Base-by-base conservation (phyloP, 2,113 vertebrate genomes). In the Scartelaos histophorus region DNA sequence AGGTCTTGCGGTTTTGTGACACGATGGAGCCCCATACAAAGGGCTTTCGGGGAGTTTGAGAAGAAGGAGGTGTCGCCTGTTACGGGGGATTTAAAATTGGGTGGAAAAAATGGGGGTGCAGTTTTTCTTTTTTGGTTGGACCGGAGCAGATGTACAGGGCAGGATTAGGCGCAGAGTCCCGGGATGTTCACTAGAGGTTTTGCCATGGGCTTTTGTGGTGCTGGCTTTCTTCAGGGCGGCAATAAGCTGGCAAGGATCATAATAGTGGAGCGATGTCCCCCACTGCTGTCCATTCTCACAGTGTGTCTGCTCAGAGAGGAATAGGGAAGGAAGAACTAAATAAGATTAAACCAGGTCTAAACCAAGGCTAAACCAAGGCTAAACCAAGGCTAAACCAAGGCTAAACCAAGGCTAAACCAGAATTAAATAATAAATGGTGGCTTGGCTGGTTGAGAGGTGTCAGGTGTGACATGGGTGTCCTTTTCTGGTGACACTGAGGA, bases 161-260 rank as follows among this genome's bases (percentile, higher is more conserved):
- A 95, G 95, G 96, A 97, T 97, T 98, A 97, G 95, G 93, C 93
- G 62, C 89, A 93, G 94, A 92, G 91, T 93, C 92, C 93, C 90
- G 92, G 93, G 92, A 94, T 45, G 54, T 92, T 92, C 76, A 93
- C 71, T 73, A 71, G 6, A 89, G 21, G 21, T 57, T 93, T 91
- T 89, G 91, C 89, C 89, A 90, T 81, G 65, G 83, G 93, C 65
- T 91, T 95, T 95, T 96, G 92, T 96, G 89, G 73, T 88, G 91
- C 88, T 90, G 87, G 91, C 89, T 92, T 94, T 87, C 93, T 94
- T 43, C 87, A 25, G 77, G 93, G 92, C 94, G 92, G 93, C 94
- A 66, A 66, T 66, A 94, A 95, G 93, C 94, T 90, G 90, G 62
- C 13, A 45, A 79, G 83, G 71, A 74, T 84, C 89, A 97, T 95